Evolutionary conservation across 2,113 vertebrate genomes (phyloP), one percentile per base, ranked within the genome.

Genomic region (Psilopsiagon aymara): DNA sequence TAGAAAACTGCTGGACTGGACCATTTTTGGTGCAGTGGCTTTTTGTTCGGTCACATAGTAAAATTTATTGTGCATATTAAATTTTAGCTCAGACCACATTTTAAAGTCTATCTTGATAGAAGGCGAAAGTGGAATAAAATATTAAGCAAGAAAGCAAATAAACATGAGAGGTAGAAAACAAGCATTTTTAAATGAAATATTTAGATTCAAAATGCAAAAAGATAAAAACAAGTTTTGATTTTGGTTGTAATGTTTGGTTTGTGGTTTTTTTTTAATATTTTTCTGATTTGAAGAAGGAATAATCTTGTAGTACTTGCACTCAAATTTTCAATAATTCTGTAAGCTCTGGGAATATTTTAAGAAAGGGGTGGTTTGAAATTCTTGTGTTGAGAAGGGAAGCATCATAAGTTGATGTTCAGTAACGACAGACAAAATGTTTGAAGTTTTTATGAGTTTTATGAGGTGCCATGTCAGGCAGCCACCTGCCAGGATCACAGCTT

Each of bases 1-100:
- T 98, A 97, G 96, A 96, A 97, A 97, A 97, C 95, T 97, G 96
- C 89, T 95, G 90, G 96, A 95, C 95, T 96, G 96, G 92, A 97
- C 91, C 92, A 20, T 95, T 96, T 96, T 94, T 94, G 81, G 86
- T 94, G 86, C 88, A 78, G 92, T 25, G 90, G 83, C 95, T 96
- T 95, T 97, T 96, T 95, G 89, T 96, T 96, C 78, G 70, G 94
- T 84, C 92, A 91, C 84, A 18, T 53, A 82, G 81, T 92, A 94
- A 84, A 86, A 97, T 97, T 95, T 95, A 97, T 97, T 93, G 92
- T 81, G 97, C 88, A 86, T 96, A 90, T 95, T 94, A 96, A 92
- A 63, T 96, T 94, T 95, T 95, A 94, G 77, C 84, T 90, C 41
- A 17, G 84, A 78, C 63, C 64, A 52, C 75, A 23, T 94, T 96